Conservation (phyloP, 2,113 vertebrate species). For the Spilogale gracilis region DNA sequence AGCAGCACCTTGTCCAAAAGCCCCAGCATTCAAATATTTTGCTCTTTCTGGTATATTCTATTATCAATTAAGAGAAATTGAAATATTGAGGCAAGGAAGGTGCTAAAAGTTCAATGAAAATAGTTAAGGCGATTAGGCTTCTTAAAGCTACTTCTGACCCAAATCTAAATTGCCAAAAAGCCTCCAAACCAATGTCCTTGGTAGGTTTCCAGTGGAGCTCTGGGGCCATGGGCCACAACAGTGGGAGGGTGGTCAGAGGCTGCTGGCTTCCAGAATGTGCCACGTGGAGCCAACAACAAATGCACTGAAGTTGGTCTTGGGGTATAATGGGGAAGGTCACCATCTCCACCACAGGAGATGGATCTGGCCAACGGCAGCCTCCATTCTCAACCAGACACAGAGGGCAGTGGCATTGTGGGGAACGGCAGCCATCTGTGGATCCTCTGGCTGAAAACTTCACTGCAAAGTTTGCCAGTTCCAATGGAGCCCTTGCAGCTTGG, state of each 20-base stretch:
- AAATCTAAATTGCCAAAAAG: constrained; percentile 69
- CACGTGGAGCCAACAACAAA: constrained; percentile 65
- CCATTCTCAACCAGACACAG: constrained; percentile 22
- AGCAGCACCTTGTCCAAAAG: neutral
- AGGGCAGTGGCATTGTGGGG: constrained; percentile 69
- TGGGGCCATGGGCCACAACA: neutral
- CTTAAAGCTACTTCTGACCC: constrained; percentile 69
- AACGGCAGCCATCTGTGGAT: constrained; percentile 27
- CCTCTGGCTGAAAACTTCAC: constrained; percentile 59
- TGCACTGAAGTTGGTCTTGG: constrained; percentile 34
- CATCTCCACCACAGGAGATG: constrained; percentile 12
- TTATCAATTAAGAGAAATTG: constrained; percentile 4
- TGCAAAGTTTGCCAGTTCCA: constrained; percentile 60
- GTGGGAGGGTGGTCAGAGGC: constrained; percentile 29
- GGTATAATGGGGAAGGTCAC: constrained; percentile 60
- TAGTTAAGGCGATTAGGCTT: constrained; percentile 42
- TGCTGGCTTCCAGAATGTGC: constrained; percentile 54
- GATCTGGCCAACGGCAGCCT: neutral
- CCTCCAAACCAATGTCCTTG: constrained; percentile 69
- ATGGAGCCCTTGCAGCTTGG: constrained; percentile 65
- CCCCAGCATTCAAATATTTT: neutral
- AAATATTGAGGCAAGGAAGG: neutral
- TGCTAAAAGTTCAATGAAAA: constrained; percentile 60
- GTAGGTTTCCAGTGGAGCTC: constrained; percentile 21
- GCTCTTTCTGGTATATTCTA: neutral